Conservation (phyloP, 2,797 vertebrate genomes). For the Cossypha caffra region DNA sequence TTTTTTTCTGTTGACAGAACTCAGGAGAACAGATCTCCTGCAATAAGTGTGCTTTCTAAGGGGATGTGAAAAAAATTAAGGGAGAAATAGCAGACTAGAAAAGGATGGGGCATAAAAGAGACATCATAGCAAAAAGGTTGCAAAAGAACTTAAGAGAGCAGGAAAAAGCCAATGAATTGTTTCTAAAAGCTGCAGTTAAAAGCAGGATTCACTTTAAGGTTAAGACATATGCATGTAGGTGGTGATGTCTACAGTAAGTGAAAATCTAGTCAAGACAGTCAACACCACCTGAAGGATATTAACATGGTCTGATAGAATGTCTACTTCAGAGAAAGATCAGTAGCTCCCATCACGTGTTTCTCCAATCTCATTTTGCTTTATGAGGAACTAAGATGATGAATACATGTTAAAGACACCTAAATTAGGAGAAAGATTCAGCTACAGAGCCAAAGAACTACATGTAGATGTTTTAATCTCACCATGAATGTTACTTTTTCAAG, state of each 20-base stretch:
- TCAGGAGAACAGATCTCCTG: not conserved
- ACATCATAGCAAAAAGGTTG: not conserved
- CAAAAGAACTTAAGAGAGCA: not conserved
- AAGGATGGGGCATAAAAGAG: not conserved
- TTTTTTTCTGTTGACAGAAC: not conserved
- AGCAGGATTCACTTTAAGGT: not conserved
- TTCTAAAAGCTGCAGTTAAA: not conserved
- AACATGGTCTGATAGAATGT: not conserved
- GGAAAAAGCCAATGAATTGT: not conserved
- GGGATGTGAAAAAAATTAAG: not conserved
- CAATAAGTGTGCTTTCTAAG: not conserved
- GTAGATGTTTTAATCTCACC: not conserved
- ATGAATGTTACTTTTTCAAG: not conserved
- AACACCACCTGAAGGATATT: not conserved
- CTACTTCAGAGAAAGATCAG: not conserved
- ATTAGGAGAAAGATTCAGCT: not conserved
- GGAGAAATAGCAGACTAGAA: not conserved
- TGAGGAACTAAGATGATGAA: not conserved
- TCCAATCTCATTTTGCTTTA: not conserved
- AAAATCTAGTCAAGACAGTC: not conserved
- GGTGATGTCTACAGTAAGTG: not conserved
- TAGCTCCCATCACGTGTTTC: not conserved
- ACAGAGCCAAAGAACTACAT: not conserved
- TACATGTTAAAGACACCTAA: not conserved
- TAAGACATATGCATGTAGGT: not conserved